Base-by-base conservation (phyloP, 2,797 vertebrate genomes). In the Chelidonichthys spinosus region DNA sequence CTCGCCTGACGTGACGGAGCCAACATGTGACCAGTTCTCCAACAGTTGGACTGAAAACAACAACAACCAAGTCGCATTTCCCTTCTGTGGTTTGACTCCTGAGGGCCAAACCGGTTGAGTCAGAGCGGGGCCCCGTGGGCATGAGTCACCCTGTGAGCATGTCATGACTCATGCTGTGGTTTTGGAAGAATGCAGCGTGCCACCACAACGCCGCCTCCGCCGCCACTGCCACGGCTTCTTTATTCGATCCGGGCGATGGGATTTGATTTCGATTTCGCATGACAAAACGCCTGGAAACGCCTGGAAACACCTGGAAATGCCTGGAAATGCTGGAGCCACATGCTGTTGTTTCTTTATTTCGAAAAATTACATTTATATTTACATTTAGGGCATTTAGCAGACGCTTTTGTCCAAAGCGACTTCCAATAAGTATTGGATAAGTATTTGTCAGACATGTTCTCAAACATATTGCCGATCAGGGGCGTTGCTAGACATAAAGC, bases 111-210 rank as follows among this genome's bases (percentile, higher is more conserved):
- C 61, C 39, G 47, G 65, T 74, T 74, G 75, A 87, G 69, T 82
- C 72, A 81, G 65, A 77, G 81, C 59, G 40, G 54, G 47, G 25
- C 25, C 69, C 40, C 2, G 18, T 49, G 56, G 58, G 52, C 71
- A 85, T 87, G 69, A 75, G 68, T 87, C 85, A 86, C 62, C 66
- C 65, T 15, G 74, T 25, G 25, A 25, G 63, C 77, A 47, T 53
- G 17, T 53, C 6, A 6, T 78, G 81, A 87, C 64, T 83, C 79
- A 84, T 86, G 63, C 52, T 10, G 17, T 32, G 65, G 78, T 77
- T 84, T 49, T 86, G 64, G 25, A 82, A 77, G 77, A 72, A 85
- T 76, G 74, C 64, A 53, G 54, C 50, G n/a, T 59, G 63, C 74
- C 54, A 59, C 72, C 58, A 37, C 70, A 47, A 33, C 13, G 69